Evolutionary conservation across 2,113 vertebrate species (phyloP).

Genomic region (Bos javanicus): DNA sequence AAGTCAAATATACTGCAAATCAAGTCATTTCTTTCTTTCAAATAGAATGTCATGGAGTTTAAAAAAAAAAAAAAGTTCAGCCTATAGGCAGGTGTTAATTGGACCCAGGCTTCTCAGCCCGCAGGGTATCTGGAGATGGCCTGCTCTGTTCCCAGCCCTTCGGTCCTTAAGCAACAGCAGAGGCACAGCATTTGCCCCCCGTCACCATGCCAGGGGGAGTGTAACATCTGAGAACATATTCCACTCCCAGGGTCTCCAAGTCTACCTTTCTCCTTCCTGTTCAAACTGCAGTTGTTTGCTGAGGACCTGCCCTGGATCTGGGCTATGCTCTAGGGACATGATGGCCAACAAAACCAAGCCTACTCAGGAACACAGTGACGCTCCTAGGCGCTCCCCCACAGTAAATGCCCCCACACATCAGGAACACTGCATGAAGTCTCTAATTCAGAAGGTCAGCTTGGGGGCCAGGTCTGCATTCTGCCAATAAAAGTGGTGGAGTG

Average conservation of each 20-base stretch:
- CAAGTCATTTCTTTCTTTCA: neutral
- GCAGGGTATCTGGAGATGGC: accelerated
- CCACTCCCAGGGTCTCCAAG: neutral
- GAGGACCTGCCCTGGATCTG: neutral
- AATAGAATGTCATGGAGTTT: neutral
- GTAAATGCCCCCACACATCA: neutral
- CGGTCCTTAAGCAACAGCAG: neutral
- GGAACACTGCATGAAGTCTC: neutral
- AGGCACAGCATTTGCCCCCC: accelerated
- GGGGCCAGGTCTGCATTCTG: neutral
- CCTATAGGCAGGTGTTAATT: neutral
- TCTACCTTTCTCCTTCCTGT: neutral
- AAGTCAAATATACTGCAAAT: neutral
- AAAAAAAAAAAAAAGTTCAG: neutral
- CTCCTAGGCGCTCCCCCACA: neutral
- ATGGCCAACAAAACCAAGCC: neutral
- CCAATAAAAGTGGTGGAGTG: neutral
- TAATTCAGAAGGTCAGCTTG: neutral
- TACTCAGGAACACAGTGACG: neutral
- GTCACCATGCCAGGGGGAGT: too few relatives aligned
- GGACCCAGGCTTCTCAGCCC: neutral
- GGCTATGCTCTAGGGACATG: neutral
- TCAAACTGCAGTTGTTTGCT: neutral
- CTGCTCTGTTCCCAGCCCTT: neutral
- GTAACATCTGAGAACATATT: neutral